Conservation (phyloP, 2,888 invertebrate genomes). For the Rapana venosa region DNA sequence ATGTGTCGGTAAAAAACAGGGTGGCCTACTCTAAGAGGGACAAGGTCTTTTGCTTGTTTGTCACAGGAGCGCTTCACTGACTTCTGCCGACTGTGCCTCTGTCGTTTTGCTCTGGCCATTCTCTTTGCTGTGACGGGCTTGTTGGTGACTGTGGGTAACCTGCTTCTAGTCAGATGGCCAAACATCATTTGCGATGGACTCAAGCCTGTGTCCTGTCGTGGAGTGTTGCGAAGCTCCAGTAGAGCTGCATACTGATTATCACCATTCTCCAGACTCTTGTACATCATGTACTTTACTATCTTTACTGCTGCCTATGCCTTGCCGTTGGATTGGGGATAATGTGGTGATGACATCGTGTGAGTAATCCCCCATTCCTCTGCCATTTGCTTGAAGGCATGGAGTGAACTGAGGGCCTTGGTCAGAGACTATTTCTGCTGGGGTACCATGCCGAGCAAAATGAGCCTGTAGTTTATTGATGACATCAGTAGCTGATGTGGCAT, state of each 20-base stretch:
- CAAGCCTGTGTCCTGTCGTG: neutral
- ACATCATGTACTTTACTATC: neutral
- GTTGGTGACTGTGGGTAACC: neutral
- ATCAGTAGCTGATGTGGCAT: neutral
- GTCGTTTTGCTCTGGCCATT: neutral
- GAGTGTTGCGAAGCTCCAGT: neutral
- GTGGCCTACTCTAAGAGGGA: neutral
- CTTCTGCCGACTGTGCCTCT: neutral
- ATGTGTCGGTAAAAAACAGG: neutral
- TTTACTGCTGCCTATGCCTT: neutral
- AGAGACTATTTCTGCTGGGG: slow-evolving; percentile 6
- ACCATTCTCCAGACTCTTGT: neutral
- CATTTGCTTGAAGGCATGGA: slow-evolving; percentile 40
- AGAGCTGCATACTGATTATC: neutral
- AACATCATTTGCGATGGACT: neutral
- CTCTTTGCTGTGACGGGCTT: neutral
- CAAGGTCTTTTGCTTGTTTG: neutral
- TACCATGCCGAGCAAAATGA: slow-evolving; percentile 8
- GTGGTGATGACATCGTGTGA: slow-evolving; percentile 34
- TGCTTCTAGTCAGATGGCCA: neutral
- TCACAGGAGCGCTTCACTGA: neutral
- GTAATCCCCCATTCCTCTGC: slow-evolving; percentile 47
- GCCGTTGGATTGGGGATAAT: neutral
- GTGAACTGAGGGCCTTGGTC: slow-evolving; percentile 48
- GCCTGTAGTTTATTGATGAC: neutral